Evolutionary conservation across 2,113 vertebrate species (phyloP).

Genomic region (Collichthys lucidus): DNA sequence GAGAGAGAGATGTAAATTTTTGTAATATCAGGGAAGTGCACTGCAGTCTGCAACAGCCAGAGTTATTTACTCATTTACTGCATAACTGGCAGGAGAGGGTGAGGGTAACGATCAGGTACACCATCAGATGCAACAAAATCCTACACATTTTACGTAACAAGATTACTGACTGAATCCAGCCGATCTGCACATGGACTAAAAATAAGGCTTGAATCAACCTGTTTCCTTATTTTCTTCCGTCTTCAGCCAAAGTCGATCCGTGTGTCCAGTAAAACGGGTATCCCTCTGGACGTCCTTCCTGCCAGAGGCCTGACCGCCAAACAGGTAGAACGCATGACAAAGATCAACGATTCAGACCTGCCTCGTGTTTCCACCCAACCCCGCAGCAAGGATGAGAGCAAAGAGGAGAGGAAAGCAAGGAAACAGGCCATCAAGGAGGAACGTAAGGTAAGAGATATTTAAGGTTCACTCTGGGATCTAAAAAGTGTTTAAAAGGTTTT

Average conservation of each 20-base stretch:
- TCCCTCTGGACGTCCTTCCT: conserved; percentile 90
- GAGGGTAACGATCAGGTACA: too few relatives aligned
- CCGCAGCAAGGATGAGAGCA: conserved; percentile 87
- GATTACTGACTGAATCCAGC: neutral
- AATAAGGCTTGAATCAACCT: neutral
- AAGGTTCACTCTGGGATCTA: too few relatives aligned
- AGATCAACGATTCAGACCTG: conserved; percentile 90
- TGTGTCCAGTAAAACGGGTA: conserved; percentile 91
- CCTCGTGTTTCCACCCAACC: conserved; percentile 87
- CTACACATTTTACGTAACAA: too few relatives aligned
- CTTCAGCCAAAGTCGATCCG: conserved; percentile 87
- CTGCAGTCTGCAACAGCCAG: too few relatives aligned
- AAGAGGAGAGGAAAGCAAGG: conserved; percentile 87
- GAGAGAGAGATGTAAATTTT: too few relatives aligned
- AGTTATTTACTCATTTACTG: too few relatives aligned
- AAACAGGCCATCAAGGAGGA: conserved; percentile 93
- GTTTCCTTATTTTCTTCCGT: neutral
- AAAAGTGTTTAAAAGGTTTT: too few relatives aligned
- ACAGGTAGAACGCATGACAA: conserved; percentile 91
- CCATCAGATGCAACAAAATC: too few relatives aligned
- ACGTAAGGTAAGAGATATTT: conserved; percentile 85
- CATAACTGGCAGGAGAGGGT: too few relatives aligned
- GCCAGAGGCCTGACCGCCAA: conserved; percentile 86
- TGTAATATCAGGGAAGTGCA: too few relatives aligned
- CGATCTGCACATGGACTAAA: neutral